phyloP scores from a whole-genome alignment of 2,888 invertebrate species.

The Argyresthia goedartella region DNA sequence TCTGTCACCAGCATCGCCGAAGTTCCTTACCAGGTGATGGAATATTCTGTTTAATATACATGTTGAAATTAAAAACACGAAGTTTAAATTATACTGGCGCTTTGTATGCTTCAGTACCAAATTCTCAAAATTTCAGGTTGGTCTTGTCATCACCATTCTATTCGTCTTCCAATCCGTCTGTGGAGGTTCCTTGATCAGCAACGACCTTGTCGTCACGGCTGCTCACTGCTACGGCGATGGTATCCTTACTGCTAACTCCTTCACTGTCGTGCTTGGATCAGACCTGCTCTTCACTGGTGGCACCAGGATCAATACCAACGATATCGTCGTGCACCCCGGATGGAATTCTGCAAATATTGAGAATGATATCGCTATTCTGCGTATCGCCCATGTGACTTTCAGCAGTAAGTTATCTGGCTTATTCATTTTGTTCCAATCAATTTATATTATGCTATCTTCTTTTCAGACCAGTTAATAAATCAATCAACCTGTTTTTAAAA shows the following conservation, averaged over 20 bases:
- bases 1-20: slow-evolving; percentile 21
- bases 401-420: slow-evolving; percentile 20
- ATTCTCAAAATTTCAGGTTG: slow-evolving; percentile 21
- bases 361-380: slow-evolving; percentile 30
- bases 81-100: no score
- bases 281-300: slow-evolving; percentile 26
- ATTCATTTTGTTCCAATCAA: neutral
- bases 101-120: neutral
- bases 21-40: slow-evolving; percentile 36
- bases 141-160: slow-evolving; percentile 25
- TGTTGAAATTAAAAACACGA: neutral
- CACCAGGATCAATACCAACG: slow-evolving; percentile 2
- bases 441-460: neutral
- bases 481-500: no score
- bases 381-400: slow-evolving; percentile 18
- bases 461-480: neutral
- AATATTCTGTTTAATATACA: neutral
- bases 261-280: slow-evolving; percentile 29
- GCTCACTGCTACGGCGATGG: slow-evolving; percentile 33
- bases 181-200: slow-evolving; percentile 26
- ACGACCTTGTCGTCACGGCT: slow-evolving; percentile 23
- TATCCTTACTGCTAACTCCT: slow-evolving; percentile 16
- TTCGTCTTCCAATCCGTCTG: slow-evolving; percentile 17
- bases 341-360: slow-evolving; percentile 24
- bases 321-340: slow-evolving; percentile 13